Percentiles rank a stretch among this genome's conserved stretches.
Evolutionary conservation across 2,113 vertebrate genomes (phyloP).

Genomic region (Podocnemis expansa): DNA sequence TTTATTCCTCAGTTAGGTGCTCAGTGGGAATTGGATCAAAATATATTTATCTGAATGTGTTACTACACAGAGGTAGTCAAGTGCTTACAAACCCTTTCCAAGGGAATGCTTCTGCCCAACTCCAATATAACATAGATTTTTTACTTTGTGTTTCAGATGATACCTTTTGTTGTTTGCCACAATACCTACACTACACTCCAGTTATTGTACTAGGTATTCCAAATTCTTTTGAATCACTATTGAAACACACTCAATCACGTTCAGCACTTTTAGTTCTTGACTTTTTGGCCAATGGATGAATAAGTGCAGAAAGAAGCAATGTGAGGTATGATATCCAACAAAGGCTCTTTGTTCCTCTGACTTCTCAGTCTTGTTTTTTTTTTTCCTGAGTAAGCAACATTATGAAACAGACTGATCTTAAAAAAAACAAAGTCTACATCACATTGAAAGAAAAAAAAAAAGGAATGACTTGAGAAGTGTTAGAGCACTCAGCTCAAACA

Average conservation of each 20-base stretch:
- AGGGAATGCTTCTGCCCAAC: background rate
- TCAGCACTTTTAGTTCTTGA: background rate
- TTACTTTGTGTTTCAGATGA: background rate
- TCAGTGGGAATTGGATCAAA: rapidly evolving
- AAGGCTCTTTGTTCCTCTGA: background rate
- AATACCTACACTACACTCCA: background rate
- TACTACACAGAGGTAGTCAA: background rate
- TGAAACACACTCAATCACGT: background rate
- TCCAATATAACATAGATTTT: background rate
- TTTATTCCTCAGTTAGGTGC: background rate
- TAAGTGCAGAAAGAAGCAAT: background rate
- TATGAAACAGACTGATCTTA: background rate
- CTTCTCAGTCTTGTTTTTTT: background rate
- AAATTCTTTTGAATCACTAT: background rate
- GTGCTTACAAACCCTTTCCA: background rate
- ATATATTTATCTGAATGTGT: background rate
- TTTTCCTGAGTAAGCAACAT: background rate
- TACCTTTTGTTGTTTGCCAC: background rate
- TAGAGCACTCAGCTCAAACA: background rate
- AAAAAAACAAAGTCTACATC: background rate
- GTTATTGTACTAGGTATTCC: background rate
- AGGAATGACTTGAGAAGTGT: background rate
- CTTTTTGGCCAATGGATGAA: background rate
- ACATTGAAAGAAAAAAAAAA: background rate
- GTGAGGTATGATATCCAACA: background rate